These are phyloP conservation scores for Ariolimax columbianus DNA, from an alignment of 2,888 invertebrate genomes.

Conservation along the genomic window DNA sequence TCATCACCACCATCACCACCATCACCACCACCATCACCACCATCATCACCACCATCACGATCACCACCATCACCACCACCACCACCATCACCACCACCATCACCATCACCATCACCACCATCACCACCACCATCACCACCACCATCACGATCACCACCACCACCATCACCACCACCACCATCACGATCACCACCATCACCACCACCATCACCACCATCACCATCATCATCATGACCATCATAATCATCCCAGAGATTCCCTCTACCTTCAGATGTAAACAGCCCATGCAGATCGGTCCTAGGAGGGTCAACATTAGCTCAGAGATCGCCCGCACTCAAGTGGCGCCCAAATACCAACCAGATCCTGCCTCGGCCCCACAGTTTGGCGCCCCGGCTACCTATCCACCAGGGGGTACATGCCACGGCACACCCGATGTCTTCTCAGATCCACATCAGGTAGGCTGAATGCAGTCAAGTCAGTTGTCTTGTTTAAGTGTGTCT, in stretches of 20 bases:
- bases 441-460: constrained; percentile 22
- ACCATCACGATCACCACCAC: constrained; percentile 16
- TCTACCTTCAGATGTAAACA: constrained; percentile 12
- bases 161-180: constrained; percentile 24
- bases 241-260: too few species aligned
- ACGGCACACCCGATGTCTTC: not conserved
- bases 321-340: constrained; percentile 1
- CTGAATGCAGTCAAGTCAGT: too few species aligned
- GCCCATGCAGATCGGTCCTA: constrained; percentile 5
- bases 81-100: constrained; percentile 6
- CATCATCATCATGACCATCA: constrained; percentile 2
- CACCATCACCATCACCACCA: constrained; percentile 26
- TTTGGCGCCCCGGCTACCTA: constrained; percentile 20
- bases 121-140: constrained; percentile 32
- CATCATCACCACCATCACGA: not conserved
- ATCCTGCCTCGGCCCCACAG: not conserved
- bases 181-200: constrained; percentile 39
- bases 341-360: not conserved
- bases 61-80: too few species aligned
- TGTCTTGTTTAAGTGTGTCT: too few species aligned
- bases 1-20: too few species aligned
- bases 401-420: not conserved
- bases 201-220: constrained; percentile 32
- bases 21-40: constrained; percentile 15
- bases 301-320: constrained; percentile 9